These are phyloP conservation scores for Campoplex nolae DNA, from an alignment of 2,888 invertebrate species.

Conservation along the genomic window DNA sequence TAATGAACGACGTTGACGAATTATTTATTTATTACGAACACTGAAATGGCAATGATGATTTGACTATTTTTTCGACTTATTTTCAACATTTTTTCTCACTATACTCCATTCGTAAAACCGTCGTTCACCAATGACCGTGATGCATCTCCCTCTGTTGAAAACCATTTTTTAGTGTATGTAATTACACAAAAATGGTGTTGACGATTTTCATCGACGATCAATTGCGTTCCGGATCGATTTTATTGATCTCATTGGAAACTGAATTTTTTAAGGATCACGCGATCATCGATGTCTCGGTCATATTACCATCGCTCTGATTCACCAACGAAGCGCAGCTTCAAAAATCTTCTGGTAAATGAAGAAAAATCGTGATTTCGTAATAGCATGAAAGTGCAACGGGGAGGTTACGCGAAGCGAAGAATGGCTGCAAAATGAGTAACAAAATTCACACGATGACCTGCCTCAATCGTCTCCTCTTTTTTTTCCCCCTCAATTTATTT, in stretches of 20 bases:
- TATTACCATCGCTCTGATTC: background rate
- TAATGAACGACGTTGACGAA: too few relatives aligned
- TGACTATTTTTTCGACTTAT: too few relatives aligned
- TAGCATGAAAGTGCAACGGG: background rate
- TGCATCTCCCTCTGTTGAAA: too few relatives aligned
- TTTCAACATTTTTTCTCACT: too few relatives aligned
- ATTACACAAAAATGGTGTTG: too few relatives aligned
- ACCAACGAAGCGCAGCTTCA: background rate
- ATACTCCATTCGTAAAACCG: too few relatives aligned
- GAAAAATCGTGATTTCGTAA: too few relatives aligned
- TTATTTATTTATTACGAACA: too few relatives aligned
- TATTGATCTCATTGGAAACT: background rate
- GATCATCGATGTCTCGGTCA: background rate
- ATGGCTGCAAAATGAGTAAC: background rate
- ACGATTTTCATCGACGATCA: background rate
- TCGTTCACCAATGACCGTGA: too few relatives aligned
- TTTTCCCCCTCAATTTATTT: slow-evolving; percentile 51
- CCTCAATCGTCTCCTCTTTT: slow-evolving; percentile 26
- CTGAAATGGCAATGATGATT: too few relatives aligned
- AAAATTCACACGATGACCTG: slow-evolving; percentile 45
- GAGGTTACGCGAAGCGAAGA: background rate
- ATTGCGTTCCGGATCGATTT: background rate
- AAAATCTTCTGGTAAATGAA: too few relatives aligned
- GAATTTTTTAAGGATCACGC: background rate
- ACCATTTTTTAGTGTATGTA: too few relatives aligned